Conservation (phyloP, 1,140 invertebrate genomes). For the Orchesella cincta region DNA sequence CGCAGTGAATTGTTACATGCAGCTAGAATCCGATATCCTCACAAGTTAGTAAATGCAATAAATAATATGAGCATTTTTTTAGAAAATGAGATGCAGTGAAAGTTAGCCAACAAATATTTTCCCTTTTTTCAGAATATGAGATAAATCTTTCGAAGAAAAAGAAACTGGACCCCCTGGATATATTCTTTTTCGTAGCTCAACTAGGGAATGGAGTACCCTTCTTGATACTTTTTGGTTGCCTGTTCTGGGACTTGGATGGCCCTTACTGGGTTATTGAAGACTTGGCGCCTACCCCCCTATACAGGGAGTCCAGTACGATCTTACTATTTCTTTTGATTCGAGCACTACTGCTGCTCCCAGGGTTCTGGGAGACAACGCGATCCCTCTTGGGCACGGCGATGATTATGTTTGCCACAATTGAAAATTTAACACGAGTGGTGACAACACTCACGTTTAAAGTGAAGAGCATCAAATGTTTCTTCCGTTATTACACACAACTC, state of each 20-base stretch:
- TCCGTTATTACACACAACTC: not conserved
- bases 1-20: not conserved
- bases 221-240: not conserved
- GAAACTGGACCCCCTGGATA: not conserved
- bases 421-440: not conserved
- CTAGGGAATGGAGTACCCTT: not conserved
- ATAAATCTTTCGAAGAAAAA: not conserved
- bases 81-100: not conserved
- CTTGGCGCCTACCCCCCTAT: not conserved
- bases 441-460: not conserved
- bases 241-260: constrained; percentile 1
- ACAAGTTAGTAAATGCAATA: not conserved
- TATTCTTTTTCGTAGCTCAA: not conserved
- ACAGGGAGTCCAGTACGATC: not conserved
- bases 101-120: not conserved
- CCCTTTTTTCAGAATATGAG: not conserved
- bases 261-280: not conserved
- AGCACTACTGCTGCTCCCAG: not conserved
- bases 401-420: not conserved
- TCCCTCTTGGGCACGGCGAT: not conserved
- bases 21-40: not conserved
- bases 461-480: not conserved
- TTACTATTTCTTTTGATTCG: not conserved
- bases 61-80: not conserved
- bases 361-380: not conserved